phyloP scores from a whole-genome alignment of 2,113 vertebrate species.

The Seriola quinqueradiata region DNA sequence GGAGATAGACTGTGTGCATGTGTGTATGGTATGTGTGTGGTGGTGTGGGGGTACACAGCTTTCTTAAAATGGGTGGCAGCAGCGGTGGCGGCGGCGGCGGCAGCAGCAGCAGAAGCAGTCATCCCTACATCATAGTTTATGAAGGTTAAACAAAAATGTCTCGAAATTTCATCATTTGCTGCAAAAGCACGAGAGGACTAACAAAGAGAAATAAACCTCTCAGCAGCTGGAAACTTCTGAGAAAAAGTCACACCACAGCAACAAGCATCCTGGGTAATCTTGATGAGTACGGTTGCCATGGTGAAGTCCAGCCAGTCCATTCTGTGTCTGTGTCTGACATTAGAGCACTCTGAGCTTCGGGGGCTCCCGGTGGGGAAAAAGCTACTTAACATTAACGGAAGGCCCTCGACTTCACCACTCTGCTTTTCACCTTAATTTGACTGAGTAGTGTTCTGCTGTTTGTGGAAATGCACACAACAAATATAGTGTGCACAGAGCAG shows the following conservation, averaged over 20 bases:
- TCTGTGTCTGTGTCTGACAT: conserved; percentile 22
- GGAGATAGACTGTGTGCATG: conserved; percentile 49
- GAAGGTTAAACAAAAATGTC: conserved; percentile 65
- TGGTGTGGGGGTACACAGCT: background rate
- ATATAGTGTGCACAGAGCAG: conserved; percentile 5
- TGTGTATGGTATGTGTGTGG: background rate
- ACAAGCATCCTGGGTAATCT: conserved; percentile 35
- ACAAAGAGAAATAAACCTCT: conserved; percentile 61
- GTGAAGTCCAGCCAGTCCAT: conserved; percentile 36
- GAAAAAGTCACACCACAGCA: conserved; percentile 14
- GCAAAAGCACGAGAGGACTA: conserved; percentile 27
- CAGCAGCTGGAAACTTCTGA: conserved; percentile 30
- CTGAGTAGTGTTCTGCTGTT: conserved; percentile 20
- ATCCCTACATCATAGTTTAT: conserved; percentile 49
- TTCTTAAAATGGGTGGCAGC: conserved; percentile 21
- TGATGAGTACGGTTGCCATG: conserved; percentile 42
- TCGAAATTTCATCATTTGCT: conserved; percentile 59
- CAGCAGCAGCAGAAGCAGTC: background rate
- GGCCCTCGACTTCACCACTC: conserved; percentile 18
- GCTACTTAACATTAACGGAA: conserved; percentile 51
- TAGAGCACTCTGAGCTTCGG: conserved; percentile 21
- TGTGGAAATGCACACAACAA: conserved; percentile 29
- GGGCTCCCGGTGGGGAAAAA: conserved; percentile 19
- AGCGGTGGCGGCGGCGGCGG: conserved; percentile 8
- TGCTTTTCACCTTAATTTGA: conserved; percentile 48